phyloP scores from a whole-genome alignment of 2,113 vertebrate species.

The Brienomyrus longianalis region DNA sequence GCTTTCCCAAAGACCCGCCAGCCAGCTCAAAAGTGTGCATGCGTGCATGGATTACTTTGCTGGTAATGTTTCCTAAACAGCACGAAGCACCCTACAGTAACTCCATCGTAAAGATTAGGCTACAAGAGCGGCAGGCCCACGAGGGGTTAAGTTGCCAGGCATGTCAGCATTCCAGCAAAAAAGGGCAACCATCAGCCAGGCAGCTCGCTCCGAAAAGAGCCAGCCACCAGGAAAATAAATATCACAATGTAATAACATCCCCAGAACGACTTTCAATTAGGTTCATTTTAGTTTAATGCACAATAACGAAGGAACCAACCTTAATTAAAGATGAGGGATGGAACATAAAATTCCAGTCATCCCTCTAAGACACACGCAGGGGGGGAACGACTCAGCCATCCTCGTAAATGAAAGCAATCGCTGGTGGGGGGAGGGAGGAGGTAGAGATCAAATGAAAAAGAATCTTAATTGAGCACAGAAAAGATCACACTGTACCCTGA shows the following conservation, averaged over 20 bases:
- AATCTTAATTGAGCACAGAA: slow-evolving; percentile 19
- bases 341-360: slow-evolving; percentile 13
- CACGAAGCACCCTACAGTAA: not conserved
- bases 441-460: slow-evolving; percentile 16
- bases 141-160: not conserved
- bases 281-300: slow-evolving; percentile 12
- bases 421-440: not conserved
- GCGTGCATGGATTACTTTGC: not conserved
- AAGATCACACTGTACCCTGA: slow-evolving; percentile 20
- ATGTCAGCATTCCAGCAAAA: not conserved
- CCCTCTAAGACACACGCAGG: slow-evolving; percentile 18
- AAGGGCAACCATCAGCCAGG: not conserved
- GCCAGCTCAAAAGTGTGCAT: not conserved
- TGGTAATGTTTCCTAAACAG: not conserved
- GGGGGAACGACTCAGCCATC: not conserved
- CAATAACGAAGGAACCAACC: slow-evolving; percentile 12
- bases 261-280: not conserved
- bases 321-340: slow-evolving; percentile 22
- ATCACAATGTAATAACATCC: slow-evolving; percentile 5
- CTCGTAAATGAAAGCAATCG: not conserved
- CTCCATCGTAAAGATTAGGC: no score
- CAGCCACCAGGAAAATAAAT: not conserved
- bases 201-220: not conserved
- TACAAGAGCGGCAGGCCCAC: not conserved
- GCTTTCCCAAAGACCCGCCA: not conserved